A percentile compares a stretch with the other conserved stretches of the same genome.
Evolutionary conservation across 2,888 invertebrate species (phyloP).

Genomic region (Drosophila kambysellisi): DNA sequence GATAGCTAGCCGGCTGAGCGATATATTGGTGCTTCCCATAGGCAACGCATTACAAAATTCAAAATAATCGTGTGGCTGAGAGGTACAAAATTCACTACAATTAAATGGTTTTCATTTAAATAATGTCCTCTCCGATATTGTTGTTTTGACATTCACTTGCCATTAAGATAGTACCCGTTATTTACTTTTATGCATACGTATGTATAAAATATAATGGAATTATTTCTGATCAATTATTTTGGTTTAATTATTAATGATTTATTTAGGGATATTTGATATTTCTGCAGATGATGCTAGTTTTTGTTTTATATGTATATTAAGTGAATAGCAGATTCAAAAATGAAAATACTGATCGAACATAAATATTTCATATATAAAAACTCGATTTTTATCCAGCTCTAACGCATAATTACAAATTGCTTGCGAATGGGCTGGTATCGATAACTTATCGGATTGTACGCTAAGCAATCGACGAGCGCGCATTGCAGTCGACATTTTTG

Average conservation of each 20-base stretch:
- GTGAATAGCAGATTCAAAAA: not conserved
- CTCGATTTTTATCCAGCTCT: not conserved
- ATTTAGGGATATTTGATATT: not conserved
- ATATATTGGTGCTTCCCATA: too few species aligned
- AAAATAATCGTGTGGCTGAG: not conserved
- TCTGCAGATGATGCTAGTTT: not conserved
- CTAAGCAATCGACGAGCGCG: slow-evolving; percentile 54
- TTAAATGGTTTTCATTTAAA: not conserved
- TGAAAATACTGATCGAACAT: not conserved
- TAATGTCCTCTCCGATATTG: not conserved
- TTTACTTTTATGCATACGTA: not conserved
- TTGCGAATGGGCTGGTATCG: slow-evolving; percentile 27
- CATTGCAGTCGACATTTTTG: slow-evolving; percentile 31
- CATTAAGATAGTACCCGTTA: not conserved
- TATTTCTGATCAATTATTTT: not conserved
- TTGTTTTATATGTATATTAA: too few species aligned
- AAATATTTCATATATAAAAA: not conserved
- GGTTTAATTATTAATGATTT: not conserved
- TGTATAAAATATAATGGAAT: not conserved
- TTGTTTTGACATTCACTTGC: not conserved
- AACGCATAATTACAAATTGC: not conserved
- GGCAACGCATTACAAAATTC: slow-evolving; percentile 27
- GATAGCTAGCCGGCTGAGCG: too few species aligned
- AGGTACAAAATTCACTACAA: not conserved
- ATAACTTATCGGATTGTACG: slow-evolving; percentile 48